Percentiles rank a stretch among this genome's conserved stretches.
Evolutionary conservation across 2,888 invertebrate genomes (phyloP).

Genomic region (Plagiodera versicolora): DNA sequence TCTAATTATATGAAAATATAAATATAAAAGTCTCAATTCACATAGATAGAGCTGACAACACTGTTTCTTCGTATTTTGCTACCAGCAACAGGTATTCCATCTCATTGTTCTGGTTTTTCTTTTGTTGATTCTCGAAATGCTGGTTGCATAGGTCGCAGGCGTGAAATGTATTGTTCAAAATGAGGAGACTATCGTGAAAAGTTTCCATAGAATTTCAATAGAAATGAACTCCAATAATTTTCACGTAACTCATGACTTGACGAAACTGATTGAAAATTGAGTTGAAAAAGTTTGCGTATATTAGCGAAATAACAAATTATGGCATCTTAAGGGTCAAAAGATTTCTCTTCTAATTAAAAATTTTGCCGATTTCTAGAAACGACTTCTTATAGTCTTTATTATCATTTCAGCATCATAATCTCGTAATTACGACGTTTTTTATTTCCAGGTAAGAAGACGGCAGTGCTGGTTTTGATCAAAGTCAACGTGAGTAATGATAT

Average conservation of each 20-base stretch:
- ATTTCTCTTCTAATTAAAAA: background rate
- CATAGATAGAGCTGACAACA: background rate
- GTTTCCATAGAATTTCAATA: too few species aligned
- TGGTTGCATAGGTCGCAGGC: background rate
- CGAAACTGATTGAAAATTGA: too few species aligned
- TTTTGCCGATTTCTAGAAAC: background rate
- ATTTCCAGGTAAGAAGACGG: slow-evolving; percentile 27
- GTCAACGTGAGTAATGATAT: slow-evolving; percentile 27
- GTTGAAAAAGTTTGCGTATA: too few species aligned
- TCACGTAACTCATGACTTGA: too few species aligned
- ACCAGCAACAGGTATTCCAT: background rate
- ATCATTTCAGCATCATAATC: slow-evolving; percentile 16
- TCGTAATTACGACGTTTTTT: slow-evolving; percentile 23
- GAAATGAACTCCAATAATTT: too few species aligned
- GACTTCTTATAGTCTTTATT: slow-evolving; percentile 10
- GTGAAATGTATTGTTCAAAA: too few species aligned
- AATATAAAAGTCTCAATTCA: background rate
- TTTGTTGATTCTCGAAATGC: background rate
- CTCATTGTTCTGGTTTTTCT: background rate
- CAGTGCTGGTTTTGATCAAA: slow-evolving; percentile 19
- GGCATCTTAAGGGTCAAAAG: too few species aligned
- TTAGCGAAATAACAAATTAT: too few species aligned
- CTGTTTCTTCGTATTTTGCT: background rate
- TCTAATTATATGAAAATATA: too few species aligned
- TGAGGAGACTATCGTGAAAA: too few species aligned